Percentiles rank a stretch among this genome's conserved stretches.
Evolutionary conservation across 2,888 invertebrate species (phyloP).

Genomic region (Harpalus rubripes): DNA sequence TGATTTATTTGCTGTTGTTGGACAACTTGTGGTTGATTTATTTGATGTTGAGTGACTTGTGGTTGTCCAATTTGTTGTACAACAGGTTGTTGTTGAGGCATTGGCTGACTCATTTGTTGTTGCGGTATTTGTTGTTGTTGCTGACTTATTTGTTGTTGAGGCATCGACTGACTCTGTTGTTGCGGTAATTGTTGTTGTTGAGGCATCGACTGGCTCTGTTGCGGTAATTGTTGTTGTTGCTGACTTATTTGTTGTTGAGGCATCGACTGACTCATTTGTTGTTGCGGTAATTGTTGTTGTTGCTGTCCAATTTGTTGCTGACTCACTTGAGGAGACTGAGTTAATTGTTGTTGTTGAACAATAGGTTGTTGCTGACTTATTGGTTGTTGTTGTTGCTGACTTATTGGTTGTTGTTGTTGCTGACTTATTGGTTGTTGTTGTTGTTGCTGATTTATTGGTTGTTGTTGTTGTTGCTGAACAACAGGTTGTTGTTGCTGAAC

Average conservation of each 20-base stretch:
- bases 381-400: conserved; percentile 75
- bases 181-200: conserved; percentile 68
- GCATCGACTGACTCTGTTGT: conserved; percentile 7
- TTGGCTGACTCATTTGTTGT: conserved; percentile 4
- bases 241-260: too few species aligned
- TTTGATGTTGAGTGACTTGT: conserved; percentile 51
- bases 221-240: conserved; percentile 74
- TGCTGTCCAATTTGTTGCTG: too few species aligned
- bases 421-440: too few species aligned
- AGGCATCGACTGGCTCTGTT: conserved; percentile 71
- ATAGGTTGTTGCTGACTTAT: conserved; percentile 73
- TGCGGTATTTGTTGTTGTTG: too few species aligned
- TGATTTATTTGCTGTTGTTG: conserved; percentile 67
- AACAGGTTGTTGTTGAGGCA: conserved; percentile 66
- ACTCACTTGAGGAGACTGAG: too few species aligned
- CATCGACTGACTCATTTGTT: background rate
- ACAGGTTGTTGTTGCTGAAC: too few species aligned
- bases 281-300: background rate
- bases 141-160: too few species aligned
- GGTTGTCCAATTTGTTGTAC: conserved; percentile 17
- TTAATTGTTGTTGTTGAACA: conserved; percentile 52
- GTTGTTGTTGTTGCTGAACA: conserved; percentile 13
- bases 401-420: conserved; percentile 64
- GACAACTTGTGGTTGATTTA: conserved; percentile 15
- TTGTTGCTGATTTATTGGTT: background rate